A percentile compares a stretch with the other conserved stretches of the same genome.
Evolutionary conservation across 1,140 invertebrate species (phyloP).

Genomic region (Danaus plexippus): DNA sequence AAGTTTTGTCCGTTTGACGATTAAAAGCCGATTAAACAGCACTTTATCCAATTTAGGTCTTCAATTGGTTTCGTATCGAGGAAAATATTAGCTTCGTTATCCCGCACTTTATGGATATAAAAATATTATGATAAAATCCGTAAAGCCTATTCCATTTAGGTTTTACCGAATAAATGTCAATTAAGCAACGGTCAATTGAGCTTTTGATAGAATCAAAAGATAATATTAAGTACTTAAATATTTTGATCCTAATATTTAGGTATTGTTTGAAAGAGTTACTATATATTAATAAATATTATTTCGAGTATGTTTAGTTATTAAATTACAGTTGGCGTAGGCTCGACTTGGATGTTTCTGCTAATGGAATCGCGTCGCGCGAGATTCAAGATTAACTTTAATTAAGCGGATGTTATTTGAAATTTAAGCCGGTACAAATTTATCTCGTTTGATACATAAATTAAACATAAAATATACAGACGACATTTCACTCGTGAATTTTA

Average conservation of each 20-base stretch:
- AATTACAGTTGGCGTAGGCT: too few relatives aligned
- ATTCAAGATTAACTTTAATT: slow-evolving; percentile 58
- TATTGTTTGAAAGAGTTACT: neutral
- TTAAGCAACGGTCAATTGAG: too few relatives aligned
- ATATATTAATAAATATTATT: too few relatives aligned
- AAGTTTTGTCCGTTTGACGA: slow-evolving; percentile 12
- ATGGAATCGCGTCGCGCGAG: slow-evolving; percentile 47
- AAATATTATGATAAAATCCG: too few relatives aligned
- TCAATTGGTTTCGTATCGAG: neutral
- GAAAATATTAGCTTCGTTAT: too few relatives aligned
- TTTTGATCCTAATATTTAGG: neutral
- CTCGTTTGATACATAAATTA: slow-evolving; percentile 33
- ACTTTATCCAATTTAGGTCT: slow-evolving; percentile 3
- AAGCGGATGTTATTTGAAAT: slow-evolving; percentile 52
- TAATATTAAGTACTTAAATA: neutral
- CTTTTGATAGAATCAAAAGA: too few relatives aligned
- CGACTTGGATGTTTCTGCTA: slow-evolving; percentile 29
- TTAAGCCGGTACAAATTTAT: slow-evolving; percentile 39
- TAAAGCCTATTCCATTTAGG: too few relatives aligned
- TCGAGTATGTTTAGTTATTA: too few relatives aligned
- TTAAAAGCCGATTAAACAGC: slow-evolving; percentile 6
- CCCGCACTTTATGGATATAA: too few relatives aligned
- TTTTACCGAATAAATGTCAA: too few relatives aligned
- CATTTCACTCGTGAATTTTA: slow-evolving; percentile 14
- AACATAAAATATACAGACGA: slow-evolving; percentile 18